phyloP scores from a whole-genome alignment of 2,797 vertebrate genomes.

The Steatocranus sp. region DNA sequence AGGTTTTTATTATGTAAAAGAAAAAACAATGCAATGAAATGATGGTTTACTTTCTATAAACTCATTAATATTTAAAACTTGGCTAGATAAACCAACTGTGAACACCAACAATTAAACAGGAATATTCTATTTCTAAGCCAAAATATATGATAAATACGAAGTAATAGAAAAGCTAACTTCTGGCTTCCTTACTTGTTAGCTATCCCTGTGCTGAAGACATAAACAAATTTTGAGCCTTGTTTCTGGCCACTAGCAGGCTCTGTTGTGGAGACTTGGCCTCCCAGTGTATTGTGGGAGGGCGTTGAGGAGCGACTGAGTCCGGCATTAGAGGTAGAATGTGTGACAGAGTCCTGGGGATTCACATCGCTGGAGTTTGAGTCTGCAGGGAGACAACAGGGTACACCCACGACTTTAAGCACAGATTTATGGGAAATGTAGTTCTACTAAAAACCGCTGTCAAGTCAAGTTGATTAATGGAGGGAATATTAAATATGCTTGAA shows the following conservation, averaged over 20 bases:
- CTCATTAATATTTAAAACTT: neutral
- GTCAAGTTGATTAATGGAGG: constrained; percentile 13
- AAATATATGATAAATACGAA: neutral
- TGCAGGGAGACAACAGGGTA: constrained; percentile 45
- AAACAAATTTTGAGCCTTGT: constrained; percentile 92
- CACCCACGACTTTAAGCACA: neutral
- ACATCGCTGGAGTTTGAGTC: constrained; percentile 95
- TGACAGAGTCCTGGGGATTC: constrained; percentile 91
- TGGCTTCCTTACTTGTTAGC: constrained; percentile 92
- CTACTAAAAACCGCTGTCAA: neutral
- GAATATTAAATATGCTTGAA: constrained; percentile 5
- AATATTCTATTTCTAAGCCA: neutral
- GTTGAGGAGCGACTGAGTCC: constrained; percentile 92
- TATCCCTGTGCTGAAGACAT: constrained; percentile 99
- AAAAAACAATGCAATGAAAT: neutral
- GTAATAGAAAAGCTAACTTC: neutral
- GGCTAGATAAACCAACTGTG: neutral
- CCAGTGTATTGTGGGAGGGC: constrained; percentile 86
- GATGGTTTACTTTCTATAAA: constrained; percentile 17
- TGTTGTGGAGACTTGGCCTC: constrained; percentile 82
- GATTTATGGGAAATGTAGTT: constrained; percentile 20
- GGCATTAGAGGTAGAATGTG: constrained; percentile 88
- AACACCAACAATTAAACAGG: neutral
- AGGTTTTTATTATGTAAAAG: neutral
- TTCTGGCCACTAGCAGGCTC: constrained; percentile 89